Evolutionary conservation across 2,113 vertebrate species (phyloP).

Genomic region (Hippolais icterina): DNA sequence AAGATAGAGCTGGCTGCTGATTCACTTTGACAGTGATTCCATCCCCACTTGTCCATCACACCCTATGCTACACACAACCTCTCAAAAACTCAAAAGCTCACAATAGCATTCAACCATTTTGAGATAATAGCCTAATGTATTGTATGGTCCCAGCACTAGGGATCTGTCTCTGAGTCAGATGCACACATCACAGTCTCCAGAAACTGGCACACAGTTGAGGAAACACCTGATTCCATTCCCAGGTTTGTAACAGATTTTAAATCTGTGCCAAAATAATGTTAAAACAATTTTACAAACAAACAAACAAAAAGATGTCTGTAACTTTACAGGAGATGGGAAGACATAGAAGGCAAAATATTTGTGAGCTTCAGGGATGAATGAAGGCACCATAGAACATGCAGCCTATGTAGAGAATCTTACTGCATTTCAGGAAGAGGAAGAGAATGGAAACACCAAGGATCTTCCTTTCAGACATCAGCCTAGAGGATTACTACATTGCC

Average conservation of each 20-base stretch:
- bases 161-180: background rate
- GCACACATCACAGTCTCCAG: background rate
- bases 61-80: background rate
- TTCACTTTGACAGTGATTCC: background rate
- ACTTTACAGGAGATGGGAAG: background rate
- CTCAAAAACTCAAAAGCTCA: background rate
- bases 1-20: background rate
- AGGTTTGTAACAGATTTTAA: background rate
- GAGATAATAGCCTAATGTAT: background rate
- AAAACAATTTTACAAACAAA: background rate
- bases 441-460: background rate
- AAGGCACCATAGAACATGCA: background rate
- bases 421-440: background rate
- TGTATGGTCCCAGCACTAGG: background rate
- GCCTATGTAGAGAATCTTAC: background rate
- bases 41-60: background rate
- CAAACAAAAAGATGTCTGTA: rapidly evolving
- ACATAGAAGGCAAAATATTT: background rate
- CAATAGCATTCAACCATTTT: background rate
- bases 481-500: background rate
- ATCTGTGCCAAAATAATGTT: background rate
- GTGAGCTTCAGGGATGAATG: background rate
- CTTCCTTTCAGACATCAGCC: background rate
- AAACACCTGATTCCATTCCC: background rate
- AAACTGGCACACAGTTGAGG: background rate